Conservation (phyloP, 2,888 invertebrate species). For the Cephus runcator region DNA sequence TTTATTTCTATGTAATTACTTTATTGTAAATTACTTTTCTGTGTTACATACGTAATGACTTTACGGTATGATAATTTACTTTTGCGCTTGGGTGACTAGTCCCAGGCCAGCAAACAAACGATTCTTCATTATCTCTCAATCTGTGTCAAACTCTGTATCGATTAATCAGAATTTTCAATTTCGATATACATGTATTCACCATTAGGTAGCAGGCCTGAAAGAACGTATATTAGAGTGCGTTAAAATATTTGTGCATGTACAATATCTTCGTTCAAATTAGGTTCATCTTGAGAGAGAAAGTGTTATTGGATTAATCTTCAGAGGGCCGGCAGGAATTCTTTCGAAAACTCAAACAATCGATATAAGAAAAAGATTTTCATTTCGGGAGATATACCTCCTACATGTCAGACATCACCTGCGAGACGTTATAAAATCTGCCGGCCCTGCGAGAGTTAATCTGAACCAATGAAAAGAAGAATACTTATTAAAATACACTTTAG, state of each 20-base stretch:
- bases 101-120: not conserved
- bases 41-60: not conserved
- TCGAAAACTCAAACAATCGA: too few species aligned
- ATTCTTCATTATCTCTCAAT: not conserved
- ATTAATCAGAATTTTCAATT: conserved; percentile 35
- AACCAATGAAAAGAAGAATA: not conserved
- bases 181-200: conserved; percentile 55
- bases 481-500: not conserved
- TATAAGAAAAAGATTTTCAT: too few species aligned
- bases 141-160: not conserved
- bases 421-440: too few species aligned
- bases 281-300: not conserved
- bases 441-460: not conserved
- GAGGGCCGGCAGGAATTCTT: too few species aligned
- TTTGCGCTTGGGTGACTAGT: not conserved
- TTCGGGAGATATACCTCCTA: too few species aligned
- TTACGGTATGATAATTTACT: not conserved
- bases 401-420: too few species aligned
- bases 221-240: conserved; percentile 1
- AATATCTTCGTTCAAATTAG: not conserved
- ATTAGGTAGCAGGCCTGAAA: conserved; percentile 53
- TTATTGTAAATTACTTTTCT: not conserved
- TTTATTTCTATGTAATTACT: not conserved
- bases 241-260: not conserved
- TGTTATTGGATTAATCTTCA: not conserved